Base-by-base conservation (phyloP, 2,113 vertebrate species). In the Siphamia tubifer region DNA sequence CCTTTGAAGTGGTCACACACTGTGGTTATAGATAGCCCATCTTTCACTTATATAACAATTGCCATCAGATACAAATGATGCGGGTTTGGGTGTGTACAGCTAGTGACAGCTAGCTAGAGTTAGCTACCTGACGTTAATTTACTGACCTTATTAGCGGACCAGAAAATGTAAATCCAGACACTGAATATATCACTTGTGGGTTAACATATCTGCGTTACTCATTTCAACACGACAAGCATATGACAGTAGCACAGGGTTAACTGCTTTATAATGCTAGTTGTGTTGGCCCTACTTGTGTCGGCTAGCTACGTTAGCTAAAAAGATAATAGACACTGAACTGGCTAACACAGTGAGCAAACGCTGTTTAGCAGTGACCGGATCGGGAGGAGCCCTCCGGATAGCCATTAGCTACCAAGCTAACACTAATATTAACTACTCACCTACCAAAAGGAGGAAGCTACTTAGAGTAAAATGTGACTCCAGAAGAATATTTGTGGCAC, bases 41-140 rank as follows among this genome's bases (percentile, higher is more conserved):
- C 2, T 36, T 51, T 38, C 43, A 38, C 24, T 13, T 44, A 4
- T 5, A 13, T 31, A 8, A 49, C 45, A 36, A 52, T 43, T 2
- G 35, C 9, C 35, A 34, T n/a, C n/a, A 54, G 47, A 77, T 51
- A 61, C 44, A 51, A 52, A 48, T 69, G 79, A 73, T 77, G 79
- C 62, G 68, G 71, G 35, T 85, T 83, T 72, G 87, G 89, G 89
- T 89, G 89, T 90, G 89, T 87, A 82, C 89, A 64, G 89, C 85
- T 82, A 81, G 1, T 86, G 85, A 77, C 77, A 84, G 78, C 78
- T 84, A 77, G 75, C 80, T 56, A 58, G 12, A 60, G 34, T 39
- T 81, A 83, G 68, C 74, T 45, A 36, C 51, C 32, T 74, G 48
- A 61, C 70, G 70, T 34, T 56, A 23, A 40, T 54, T 47, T 62